Evolutionary conservation across 2,797 vertebrate genomes (phyloP).

Genomic region (Acropternis orthonyx): DNA sequence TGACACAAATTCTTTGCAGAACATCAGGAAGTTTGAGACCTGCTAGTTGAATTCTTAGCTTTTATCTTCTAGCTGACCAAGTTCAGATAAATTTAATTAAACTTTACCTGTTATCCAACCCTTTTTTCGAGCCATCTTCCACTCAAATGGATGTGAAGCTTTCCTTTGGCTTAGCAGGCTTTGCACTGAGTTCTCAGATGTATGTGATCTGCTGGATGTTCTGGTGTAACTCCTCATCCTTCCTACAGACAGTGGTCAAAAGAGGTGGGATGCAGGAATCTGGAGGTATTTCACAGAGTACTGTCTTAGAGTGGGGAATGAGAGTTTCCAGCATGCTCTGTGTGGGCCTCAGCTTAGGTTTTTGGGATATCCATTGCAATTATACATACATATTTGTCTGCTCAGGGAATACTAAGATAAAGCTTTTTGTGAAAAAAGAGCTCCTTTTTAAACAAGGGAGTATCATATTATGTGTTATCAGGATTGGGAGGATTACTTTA

Average conservation of each 20-base stretch:
- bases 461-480: background rate
- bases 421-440: background rate
- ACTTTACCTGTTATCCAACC: rapidly evolving
- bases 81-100: background rate
- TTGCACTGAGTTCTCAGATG: background rate
- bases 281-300: background rate
- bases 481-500: background rate
- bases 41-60: background rate
- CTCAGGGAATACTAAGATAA: background rate
- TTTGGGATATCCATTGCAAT: background rate
- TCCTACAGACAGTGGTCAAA: background rate
- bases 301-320: background rate
- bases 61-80: background rate
- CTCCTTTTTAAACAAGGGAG: background rate
- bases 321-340: background rate
- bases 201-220: background rate
- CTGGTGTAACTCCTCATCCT: background rate
- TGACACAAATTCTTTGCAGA: background rate
- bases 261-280: background rate
- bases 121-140: background rate
- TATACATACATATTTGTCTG: background rate
- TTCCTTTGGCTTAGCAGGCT: background rate
- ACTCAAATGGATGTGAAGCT: background rate
- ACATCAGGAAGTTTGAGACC: background rate
- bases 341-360: background rate